These are phyloP conservation scores for Nothura maculosa DNA, from an alignment of 2,797 vertebrate species.

Conservation along the genomic window DNA sequence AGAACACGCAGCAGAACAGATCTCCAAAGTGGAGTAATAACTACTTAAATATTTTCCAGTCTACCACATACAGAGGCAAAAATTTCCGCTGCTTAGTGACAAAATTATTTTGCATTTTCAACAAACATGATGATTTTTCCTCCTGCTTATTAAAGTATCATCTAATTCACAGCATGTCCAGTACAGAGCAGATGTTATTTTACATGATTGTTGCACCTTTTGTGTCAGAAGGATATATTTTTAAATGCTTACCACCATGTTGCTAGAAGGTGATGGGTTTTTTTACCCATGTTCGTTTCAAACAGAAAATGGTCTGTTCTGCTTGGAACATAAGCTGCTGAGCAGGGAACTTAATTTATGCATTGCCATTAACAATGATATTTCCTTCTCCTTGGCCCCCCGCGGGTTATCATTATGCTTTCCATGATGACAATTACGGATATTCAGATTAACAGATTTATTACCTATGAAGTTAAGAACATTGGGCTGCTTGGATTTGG, in stretches of 20 bases:
- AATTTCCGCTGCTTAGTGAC: neutral
- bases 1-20: constrained; percentile 10
- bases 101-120: constrained; percentile 1
- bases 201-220: neutral
- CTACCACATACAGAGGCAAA: neutral
- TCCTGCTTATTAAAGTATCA: neutral
- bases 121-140: neutral
- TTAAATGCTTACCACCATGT: neutral
- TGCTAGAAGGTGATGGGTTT: neutral
- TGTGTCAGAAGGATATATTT: neutral
- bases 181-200: neutral
- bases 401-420: neutral
- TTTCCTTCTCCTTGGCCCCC: neutral
- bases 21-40: constrained; percentile 17
- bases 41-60: constrained; percentile 24
- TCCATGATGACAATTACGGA: neutral
- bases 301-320: neutral
- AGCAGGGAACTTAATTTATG: neutral
- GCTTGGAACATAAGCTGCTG: neutral
- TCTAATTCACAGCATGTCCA: neutral
- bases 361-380: neutral
- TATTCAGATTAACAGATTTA: constrained; percentile 1
- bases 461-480: neutral
- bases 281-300: neutral
- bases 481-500: neutral